A percentile compares a stretch with the other conserved stretches of the same genome.
Evolutionary conservation across 1,140 invertebrate species (phyloP).

Genomic region (Macrobrachium rosenbergii): DNA sequence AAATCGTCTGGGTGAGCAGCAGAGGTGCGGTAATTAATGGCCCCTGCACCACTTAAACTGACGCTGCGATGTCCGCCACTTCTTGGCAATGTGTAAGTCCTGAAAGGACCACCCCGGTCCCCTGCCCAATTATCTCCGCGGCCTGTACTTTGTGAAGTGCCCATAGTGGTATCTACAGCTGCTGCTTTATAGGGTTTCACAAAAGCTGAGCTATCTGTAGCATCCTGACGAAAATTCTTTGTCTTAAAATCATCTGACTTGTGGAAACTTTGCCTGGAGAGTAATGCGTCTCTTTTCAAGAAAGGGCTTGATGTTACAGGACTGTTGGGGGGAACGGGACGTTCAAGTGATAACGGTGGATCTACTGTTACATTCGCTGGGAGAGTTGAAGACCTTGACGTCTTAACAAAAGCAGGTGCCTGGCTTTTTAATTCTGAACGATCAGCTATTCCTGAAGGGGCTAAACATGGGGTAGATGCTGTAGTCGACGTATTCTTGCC

Average conservation of each 20-base stretch:
- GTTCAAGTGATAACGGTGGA: not conserved
- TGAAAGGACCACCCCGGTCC: slow-evolving; percentile 27
- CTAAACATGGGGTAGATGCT: not conserved
- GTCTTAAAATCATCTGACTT: too few relatives aligned
- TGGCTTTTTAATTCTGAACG: too few relatives aligned
- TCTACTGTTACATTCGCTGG: not conserved
- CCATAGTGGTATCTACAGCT: slow-evolving; percentile 10
- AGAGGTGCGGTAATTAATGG: slow-evolving; percentile 28
- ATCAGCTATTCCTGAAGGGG: too few relatives aligned
- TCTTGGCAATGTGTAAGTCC: slow-evolving; percentile 59
- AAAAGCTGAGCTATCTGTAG: too few relatives aligned
- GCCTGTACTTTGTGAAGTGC: slow-evolving; percentile 32
- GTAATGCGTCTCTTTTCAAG: too few relatives aligned
- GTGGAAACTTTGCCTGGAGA: too few relatives aligned
- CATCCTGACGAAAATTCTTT: too few relatives aligned
- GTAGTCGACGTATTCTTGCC: not conserved
- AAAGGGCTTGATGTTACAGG: not conserved
- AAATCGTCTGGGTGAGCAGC: slow-evolving; percentile 57
- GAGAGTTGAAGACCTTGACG: not conserved
- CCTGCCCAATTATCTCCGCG: slow-evolving; percentile 18
- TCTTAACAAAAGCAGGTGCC: too few relatives aligned
- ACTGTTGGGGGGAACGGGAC: not conserved
- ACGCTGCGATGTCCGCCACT: slow-evolving; percentile 45
- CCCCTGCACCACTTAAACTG: slow-evolving; percentile 51
- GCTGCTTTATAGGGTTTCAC: not conserved